phyloP scores from a whole-genome alignment of 2,888 invertebrate species.

The Cosmia trapezina region DNA sequence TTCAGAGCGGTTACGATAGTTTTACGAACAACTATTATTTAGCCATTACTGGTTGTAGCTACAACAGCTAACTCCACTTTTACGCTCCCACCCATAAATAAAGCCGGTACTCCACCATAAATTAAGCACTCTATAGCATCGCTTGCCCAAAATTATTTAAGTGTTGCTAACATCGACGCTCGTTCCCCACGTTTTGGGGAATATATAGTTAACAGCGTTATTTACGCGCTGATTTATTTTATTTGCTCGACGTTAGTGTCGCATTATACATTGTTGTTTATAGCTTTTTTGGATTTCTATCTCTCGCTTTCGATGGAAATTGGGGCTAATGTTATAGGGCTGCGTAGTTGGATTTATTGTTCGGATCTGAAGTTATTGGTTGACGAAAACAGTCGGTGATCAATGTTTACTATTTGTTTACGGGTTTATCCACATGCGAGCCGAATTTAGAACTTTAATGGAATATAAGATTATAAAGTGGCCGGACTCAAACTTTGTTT shows the following conservation, averaged over 20 bases:
- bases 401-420: constrained; percentile 14
- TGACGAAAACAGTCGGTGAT: constrained; percentile 3
- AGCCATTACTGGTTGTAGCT: constrained; percentile 42
- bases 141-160: constrained; percentile 76
- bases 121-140: constrained; percentile 71
- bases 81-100: constrained; percentile 60
- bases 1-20: constrained; percentile 32
- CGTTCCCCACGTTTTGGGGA: constrained; percentile 75
- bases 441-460: neutral
- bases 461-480: neutral
- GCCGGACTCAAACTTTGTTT: neutral
- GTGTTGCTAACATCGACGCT: constrained; percentile 80
- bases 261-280: constrained; percentile 64
- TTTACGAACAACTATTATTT: constrained; percentile 50
- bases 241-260: constrained; percentile 71
- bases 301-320: constrained; percentile 59
- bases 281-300: constrained; percentile 59
- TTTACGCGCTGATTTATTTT: constrained; percentile 82
- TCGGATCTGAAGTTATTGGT: constrained; percentile 23
- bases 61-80: constrained; percentile 58
- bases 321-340: constrained; percentile 43
- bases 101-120: constrained; percentile 65
- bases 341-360: constrained; percentile 39
- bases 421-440: neutral
- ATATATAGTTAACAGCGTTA: constrained; percentile 84